These are phyloP conservation scores for Heloderma charlesbogerti DNA, from an alignment of 2,113 vertebrate genomes.

Conservation along the genomic window DNA sequence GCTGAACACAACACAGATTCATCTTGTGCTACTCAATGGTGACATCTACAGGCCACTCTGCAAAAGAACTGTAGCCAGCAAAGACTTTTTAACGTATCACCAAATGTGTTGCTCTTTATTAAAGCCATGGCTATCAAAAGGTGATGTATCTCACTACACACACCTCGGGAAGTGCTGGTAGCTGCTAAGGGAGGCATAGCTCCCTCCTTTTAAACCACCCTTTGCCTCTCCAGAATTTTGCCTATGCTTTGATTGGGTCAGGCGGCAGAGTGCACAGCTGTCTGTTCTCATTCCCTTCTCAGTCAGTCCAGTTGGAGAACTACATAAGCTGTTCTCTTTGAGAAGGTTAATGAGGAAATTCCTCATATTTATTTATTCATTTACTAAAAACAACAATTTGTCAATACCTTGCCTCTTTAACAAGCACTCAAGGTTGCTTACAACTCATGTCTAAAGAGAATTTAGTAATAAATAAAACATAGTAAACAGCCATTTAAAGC, in stretches of 20 bases:
- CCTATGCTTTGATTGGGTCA: background rate
- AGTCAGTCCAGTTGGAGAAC: no score
- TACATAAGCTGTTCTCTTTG: background rate
- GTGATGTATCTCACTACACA: background rate
- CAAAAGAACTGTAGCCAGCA: background rate
- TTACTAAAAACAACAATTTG: background rate
- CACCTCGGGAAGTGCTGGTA: background rate
- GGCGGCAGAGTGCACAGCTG: background rate
- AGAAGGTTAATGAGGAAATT: background rate
- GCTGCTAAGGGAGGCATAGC: background rate
- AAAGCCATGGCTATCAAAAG: background rate
- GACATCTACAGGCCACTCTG: slow-evolving; percentile 30
- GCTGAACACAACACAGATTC: background rate
- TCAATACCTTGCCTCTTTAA: background rate
- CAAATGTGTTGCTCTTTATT: background rate
- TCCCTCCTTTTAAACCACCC: background rate
- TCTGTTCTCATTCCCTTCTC: background rate
- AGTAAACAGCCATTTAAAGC: background rate
- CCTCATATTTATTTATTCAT: background rate
- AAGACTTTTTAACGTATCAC: background rate
- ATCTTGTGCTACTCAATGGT: slow-evolving; percentile 15
- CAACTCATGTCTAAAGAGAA: background rate
- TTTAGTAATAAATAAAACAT: background rate
- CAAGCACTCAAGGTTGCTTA: background rate
- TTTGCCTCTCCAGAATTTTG: background rate